Conservation (phyloP, 2,888 invertebrate genomes). For the Dendrolimus pini region DNA sequence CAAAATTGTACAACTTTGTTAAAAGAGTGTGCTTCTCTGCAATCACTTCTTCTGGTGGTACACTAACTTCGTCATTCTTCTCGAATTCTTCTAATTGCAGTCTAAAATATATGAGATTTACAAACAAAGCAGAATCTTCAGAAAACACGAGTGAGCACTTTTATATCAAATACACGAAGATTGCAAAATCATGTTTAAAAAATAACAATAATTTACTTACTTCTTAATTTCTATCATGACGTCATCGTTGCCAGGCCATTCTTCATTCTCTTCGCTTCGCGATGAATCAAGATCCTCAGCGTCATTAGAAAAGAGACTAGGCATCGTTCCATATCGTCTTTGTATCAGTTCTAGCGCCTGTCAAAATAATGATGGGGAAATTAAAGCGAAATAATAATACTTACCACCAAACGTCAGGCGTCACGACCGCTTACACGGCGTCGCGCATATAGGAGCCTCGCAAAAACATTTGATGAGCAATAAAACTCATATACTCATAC, state of each 20-base stretch:
- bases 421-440: too few species aligned
- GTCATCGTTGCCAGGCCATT: conserved; percentile 70
- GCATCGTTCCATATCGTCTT: conserved; percentile 82
- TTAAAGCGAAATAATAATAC: too few species aligned
- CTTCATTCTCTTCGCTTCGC: conserved; percentile 46
- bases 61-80: conserved; percentile 35
- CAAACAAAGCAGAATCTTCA: too few species aligned
- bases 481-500: too few species aligned
- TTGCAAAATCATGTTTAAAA: too few species aligned
- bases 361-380: conserved; percentile 2
- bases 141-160: too few species aligned
- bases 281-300: conserved; percentile 47
- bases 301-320: conserved; percentile 76
- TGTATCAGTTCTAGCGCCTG: conserved; percentile 92
- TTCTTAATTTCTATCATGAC: conserved; percentile 79
- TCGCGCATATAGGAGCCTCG: too few species aligned
- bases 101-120: conserved; percentile 23
- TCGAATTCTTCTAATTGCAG: conserved; percentile 52
- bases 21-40: conserved; percentile 60
- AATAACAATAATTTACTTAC: conserved; percentile 34
- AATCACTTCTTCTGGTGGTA: conserved; percentile 55
- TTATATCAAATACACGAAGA: too few species aligned
- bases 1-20: conserved; percentile 56
- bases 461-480: too few species aligned
- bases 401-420: too few species aligned